Evolutionary conservation across 2,797 vertebrate genomes (phyloP).

Genomic region (Ctenosaura bakeri): DNA sequence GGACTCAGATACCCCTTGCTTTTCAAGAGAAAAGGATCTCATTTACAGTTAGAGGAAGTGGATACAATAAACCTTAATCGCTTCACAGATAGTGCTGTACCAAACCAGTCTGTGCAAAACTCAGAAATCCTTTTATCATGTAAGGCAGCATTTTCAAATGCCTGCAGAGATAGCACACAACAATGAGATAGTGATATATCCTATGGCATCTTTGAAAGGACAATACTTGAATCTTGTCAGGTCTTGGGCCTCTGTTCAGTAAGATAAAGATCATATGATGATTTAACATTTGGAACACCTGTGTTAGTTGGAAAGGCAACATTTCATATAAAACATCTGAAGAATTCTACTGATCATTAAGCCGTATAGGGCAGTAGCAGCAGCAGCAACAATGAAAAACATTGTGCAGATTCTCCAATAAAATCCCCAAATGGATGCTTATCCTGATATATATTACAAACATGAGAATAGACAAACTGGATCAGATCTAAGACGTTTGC

Average conservation of each 20-base stretch:
- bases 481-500: neutral
- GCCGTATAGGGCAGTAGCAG: neutral
- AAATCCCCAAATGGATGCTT: neutral
- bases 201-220: slow-evolving; percentile 35
- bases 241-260: neutral
- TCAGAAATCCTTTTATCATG: slow-evolving; percentile 27
- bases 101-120: slow-evolving; percentile 7
- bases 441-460: neutral
- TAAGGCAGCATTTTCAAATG: slow-evolving; percentile 34
- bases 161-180: neutral
- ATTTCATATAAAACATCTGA: neutral
- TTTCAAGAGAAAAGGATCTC: neutral
- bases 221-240: neutral
- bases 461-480: neutral
- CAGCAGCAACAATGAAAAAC: neutral
- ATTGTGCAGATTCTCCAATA: neutral
- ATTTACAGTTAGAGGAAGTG: slow-evolving; percentile 25
- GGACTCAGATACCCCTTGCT: neutral
- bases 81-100: slow-evolving; percentile 10
- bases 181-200: slow-evolving; percentile 13
- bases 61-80: slow-evolving; percentile 29
- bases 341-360: neutral
- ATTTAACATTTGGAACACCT: neutral
- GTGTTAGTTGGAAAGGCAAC: neutral
- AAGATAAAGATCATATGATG: slow-evolving; percentile 25